Evolutionary conservation across 2,888 invertebrate genomes (phyloP).

Genomic region (Diloba caeruleocephala): DNA sequence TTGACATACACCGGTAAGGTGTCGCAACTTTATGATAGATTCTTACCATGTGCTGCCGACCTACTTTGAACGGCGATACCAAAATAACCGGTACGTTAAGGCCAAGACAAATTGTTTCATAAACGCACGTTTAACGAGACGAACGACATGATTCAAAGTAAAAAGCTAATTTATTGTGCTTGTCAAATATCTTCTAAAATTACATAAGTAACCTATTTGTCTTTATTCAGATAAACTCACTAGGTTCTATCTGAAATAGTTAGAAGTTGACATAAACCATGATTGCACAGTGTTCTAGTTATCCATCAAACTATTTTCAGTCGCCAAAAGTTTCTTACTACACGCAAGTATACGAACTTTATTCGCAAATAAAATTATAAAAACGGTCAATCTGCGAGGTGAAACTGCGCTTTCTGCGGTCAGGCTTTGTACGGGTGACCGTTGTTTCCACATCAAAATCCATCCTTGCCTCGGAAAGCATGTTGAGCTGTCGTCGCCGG

Average conservation of each 20-base stretch:
- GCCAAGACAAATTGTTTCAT: slow-evolving; percentile 61
- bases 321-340: slow-evolving; percentile 18
- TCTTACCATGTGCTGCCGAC: slow-evolving; percentile 70
- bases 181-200: background rate
- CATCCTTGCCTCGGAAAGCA: too few relatives aligned
- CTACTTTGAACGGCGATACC: slow-evolving; percentile 67
- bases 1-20: slow-evolving; percentile 46
- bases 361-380: slow-evolving; percentile 1
- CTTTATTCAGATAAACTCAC: slow-evolving; percentile 12
- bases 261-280: slow-evolving; percentile 43
- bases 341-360: slow-evolving; percentile 7
- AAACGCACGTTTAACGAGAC: slow-evolving; percentile 32
- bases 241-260: slow-evolving; percentile 23
- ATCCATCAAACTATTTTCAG: slow-evolving; percentile 40
- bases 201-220: slow-evolving; percentile 7
- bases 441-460: too few relatives aligned
- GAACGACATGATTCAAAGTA: slow-evolving; percentile 21
- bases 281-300: slow-evolving; percentile 24
- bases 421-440: too few relatives aligned
- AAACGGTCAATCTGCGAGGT: too few relatives aligned
- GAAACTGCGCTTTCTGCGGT: too few relatives aligned
- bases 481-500: too few relatives aligned
- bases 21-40: slow-evolving; percentile 71
- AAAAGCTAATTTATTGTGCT: slow-evolving; percentile 16
- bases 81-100: slow-evolving; percentile 70